Base-by-base conservation (phyloP, 2,113 vertebrate genomes). In the Paramisgurnus dabryanus region DNA sequence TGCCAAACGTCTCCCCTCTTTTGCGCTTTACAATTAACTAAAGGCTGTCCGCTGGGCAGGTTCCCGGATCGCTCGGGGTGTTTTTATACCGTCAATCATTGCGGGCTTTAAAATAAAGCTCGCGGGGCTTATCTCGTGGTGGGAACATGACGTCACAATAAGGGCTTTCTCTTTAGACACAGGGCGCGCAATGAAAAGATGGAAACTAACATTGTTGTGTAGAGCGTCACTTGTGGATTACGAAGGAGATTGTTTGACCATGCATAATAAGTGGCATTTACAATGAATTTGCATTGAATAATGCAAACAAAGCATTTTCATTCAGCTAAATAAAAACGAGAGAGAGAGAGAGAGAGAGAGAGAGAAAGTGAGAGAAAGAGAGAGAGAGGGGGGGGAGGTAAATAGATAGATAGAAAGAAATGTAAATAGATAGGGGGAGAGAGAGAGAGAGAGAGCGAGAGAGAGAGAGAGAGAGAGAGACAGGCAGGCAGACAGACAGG, bases 141-240 rank as follows among this genome's bases (percentile, higher is more conserved):
- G 90, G 91, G 92, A 93, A 93, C 76, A n/a, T 96, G 95, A 97
- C 96, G 96, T 97, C 96, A 97, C 92, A 91, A 90, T 90, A 92
- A 93, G 94, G 93, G 93, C 94, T 95, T 94, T 94, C 91, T 79
- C 92, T 94, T 92, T 92, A 91, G 27, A 34, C 91, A 93, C 90
- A 91, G 92, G 86, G 87, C 86, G 91, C 89, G 90, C 92, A 92
- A 92, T 91, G 92, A 71, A 69, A 70, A 39, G 67, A 75, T 82
- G 76, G 10, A 82, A 78, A 67, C 67, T 45, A 39, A 61, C 27
- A 40, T 57, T 61, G 49, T 13, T 49, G 22, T 79, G 73, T 78
- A 43, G 18, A 65, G 45, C 10, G 7, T 71, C 15, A 47, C 41
- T 55, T 64, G 18, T 68, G n/a, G 22, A 45, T 17, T 53, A 49